Conservation (phyloP, 2,888 invertebrate species). For the Choristoneura rosaceana region DNA sequence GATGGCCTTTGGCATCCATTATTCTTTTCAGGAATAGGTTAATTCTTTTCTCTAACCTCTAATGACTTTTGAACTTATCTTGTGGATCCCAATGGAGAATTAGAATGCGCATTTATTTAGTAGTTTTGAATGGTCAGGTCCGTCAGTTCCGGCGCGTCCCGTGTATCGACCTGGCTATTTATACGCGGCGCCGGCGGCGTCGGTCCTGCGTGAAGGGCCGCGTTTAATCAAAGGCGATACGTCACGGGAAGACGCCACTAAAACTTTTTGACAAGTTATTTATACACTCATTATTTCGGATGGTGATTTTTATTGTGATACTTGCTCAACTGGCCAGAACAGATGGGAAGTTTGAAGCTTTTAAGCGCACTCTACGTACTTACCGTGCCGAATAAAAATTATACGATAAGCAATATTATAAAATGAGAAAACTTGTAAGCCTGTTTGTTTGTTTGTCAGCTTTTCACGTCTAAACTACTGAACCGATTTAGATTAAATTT, state of each 20-base stretch:
- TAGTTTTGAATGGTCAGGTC: conserved; percentile 17
- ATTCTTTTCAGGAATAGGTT: background rate
- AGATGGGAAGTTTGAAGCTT: background rate
- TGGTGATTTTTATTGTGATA: background rate
- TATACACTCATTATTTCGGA: conserved; percentile 9
- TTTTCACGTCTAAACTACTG: too few species aligned
- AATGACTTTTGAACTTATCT: background rate
- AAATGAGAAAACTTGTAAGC: too few species aligned
- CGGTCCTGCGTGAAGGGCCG: conserved; percentile 41
- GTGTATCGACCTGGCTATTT: conserved; percentile 66
- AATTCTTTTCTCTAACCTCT: background rate
- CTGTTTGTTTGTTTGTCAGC: too few species aligned
- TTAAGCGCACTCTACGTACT: background rate
- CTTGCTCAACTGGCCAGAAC: background rate
- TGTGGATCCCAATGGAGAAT: background rate
- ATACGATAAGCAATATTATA: background rate
- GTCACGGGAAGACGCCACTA: conserved; percentile 14
- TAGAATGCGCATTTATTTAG: conserved; percentile 10
- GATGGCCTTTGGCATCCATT: conserved; percentile 4
- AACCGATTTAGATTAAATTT: too few species aligned
- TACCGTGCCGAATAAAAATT: background rate
- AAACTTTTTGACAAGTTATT: conserved; percentile 22
- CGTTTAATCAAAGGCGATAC: conserved; percentile 37
- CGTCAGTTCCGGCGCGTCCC: conserved; percentile 34
- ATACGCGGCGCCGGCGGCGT: conserved; percentile 52